Conservation (phyloP, 1,140 invertebrate species). For the Drosophila pallidifrons region DNA sequence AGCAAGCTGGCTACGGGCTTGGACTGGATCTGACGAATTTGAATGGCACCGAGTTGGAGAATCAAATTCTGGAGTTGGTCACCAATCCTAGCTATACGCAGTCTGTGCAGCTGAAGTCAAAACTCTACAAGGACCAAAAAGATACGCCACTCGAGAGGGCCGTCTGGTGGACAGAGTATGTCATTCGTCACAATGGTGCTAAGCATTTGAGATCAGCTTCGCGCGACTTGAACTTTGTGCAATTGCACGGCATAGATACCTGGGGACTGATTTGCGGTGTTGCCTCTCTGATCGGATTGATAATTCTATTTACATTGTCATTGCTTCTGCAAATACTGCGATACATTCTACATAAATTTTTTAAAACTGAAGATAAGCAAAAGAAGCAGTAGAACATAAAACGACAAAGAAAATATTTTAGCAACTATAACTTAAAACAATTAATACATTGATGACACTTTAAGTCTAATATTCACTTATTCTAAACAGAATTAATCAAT, state of each 20-base stretch:
- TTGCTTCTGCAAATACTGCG: constrained; percentile 11
- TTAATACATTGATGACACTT: too few relatives aligned
- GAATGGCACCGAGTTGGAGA: constrained; percentile 38
- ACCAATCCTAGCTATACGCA: constrained; percentile 48
- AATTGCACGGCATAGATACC: constrained; percentile 86
- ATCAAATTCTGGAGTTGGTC: constrained; percentile 49
- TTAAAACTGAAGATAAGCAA: constrained; percentile 73
- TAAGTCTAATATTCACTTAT: too few relatives aligned
- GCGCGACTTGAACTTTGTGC: constrained; percentile 64
- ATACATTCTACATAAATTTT: constrained; percentile 66
- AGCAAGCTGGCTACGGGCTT: constrained; percentile 85
- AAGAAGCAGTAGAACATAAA: constrained; percentile 71
- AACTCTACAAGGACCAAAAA: constrained; percentile 86
- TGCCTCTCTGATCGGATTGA: neutral
- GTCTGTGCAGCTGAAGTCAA: constrained; percentile 54
- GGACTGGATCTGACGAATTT: constrained; percentile 50
- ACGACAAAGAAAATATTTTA: too few relatives aligned
- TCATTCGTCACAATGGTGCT: constrained; percentile 86
- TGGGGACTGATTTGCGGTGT: constrained; percentile 45
- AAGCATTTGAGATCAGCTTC: constrained; percentile 61
- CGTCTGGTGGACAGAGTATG: constrained; percentile 90
- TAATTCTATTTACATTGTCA: constrained; percentile 17
- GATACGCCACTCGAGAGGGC: constrained; percentile 88
- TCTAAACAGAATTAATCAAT: too few relatives aligned
- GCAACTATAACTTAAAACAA: too few relatives aligned